A percentile compares a stretch with the other conserved stretches of the same genome.
Conservation (phyloP, 2,797 vertebrate species). For the Sebastes diploproa region DNA sequence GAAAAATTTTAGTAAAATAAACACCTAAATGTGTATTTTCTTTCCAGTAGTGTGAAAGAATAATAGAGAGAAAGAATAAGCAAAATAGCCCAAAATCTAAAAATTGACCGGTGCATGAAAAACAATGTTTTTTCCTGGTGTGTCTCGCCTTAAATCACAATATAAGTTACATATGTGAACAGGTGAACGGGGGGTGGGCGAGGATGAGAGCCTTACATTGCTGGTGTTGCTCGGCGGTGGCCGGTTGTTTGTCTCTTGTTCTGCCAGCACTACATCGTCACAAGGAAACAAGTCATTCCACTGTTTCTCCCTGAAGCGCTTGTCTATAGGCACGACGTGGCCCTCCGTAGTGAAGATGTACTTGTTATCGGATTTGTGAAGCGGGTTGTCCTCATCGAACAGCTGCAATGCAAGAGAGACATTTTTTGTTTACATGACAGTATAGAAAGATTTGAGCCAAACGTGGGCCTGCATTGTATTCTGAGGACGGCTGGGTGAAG, state of each 20-base stretch:
- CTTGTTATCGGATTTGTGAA: constrained; percentile 92
- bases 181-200: not conserved
- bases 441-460: not conserved
- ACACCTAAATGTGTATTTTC: no score
- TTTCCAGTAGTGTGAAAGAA: no score
- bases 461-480: not conserved
- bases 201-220: constrained; percentile 72
- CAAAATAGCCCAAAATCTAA: no score
- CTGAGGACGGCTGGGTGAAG: not conserved
- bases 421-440: not conserved
- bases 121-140: no score
- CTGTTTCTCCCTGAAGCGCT: constrained; percentile 88
- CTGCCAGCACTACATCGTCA: constrained; percentile 60
- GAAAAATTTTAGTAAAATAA: no score
- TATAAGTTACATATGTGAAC: not conserved
- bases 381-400: constrained; percentile 97
- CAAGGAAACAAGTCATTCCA: constrained; percentile 88
- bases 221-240: constrained; percentile 83
- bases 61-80: no score
- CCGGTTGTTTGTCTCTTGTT: constrained; percentile 50
- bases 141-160: not conserved
- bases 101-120: no score
- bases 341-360: constrained; percentile 99
- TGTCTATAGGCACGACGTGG: constrained; percentile 92
- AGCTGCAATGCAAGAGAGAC: constrained; percentile 77